phyloP scores from a whole-genome alignment of 2,113 vertebrate genomes.

The Thinocorus orbignyianus region DNA sequence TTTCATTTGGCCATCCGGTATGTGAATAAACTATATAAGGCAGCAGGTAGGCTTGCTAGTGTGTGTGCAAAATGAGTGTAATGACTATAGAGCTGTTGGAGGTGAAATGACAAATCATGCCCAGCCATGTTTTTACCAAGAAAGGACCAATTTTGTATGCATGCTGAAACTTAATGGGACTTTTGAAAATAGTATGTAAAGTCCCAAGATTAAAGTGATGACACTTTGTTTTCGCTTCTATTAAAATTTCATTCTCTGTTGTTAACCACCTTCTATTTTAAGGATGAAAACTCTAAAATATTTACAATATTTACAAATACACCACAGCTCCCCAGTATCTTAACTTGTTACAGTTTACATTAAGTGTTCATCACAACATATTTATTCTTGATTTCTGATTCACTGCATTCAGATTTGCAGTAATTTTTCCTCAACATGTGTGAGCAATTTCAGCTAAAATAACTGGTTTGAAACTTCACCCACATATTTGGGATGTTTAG shows the following conservation, averaged over 20 bases:
- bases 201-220: not conserved
- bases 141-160: not conserved
- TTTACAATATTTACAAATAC: not conserved
- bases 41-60: not conserved
- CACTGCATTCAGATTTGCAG: not conserved
- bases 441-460: not conserved
- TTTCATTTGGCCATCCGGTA: rapidly evolving
- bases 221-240: not conserved
- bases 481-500: not conserved
- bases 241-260: not conserved
- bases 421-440: not conserved
- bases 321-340: not conserved
- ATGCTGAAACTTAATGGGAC: rapidly evolving
- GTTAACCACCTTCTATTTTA: not conserved
- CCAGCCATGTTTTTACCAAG: not conserved
- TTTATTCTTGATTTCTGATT: not conserved
- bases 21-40: not conserved
- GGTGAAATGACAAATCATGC: not conserved
- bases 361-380: not conserved
- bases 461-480: not conserved
- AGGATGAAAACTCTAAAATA: not conserved
- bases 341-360: not conserved
- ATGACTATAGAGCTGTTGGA: not conserved
- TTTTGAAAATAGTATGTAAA: not conserved
- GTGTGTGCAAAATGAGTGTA: not conserved